Evolutionary conservation across 2,888 invertebrate species (phyloP).

Genomic region (Linnaemya vulpina): DNA sequence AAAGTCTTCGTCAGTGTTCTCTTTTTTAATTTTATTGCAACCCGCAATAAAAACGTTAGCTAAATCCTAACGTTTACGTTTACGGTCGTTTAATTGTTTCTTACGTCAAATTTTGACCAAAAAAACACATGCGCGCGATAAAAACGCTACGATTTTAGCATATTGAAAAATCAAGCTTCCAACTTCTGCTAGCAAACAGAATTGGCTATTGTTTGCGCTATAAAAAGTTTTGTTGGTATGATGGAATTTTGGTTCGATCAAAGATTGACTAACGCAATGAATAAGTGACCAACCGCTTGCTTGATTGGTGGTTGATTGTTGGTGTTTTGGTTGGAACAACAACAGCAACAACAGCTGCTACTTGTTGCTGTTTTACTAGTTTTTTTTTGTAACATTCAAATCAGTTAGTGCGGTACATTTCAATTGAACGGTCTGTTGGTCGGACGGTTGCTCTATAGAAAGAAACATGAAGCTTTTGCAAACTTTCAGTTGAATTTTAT

Average conservation of each 20-base stretch:
- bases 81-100: neutral
- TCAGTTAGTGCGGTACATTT: slow-evolving; percentile 61
- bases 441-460: neutral
- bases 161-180: slow-evolving; percentile 2
- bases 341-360: slow-evolving; percentile 67
- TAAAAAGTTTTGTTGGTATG: slow-evolving; percentile 9
- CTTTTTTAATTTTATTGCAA: too few species aligned
- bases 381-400: slow-evolving; percentile 30
- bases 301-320: slow-evolving; percentile 1
- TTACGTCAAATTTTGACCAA: neutral
- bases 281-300: neutral
- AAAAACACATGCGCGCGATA: neutral
- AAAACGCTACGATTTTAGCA: neutral
- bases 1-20: too few species aligned
- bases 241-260: slow-evolving; percentile 32
- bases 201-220: neutral
- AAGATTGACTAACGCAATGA: neutral
- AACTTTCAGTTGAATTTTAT: slow-evolving; percentile 4
- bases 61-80: neutral
- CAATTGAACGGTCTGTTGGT: slow-evolving; percentile 36
- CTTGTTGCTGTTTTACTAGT: slow-evolving; percentile 42
- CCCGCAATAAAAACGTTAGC: too few species aligned
- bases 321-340: slow-evolving; percentile 39
- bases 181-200: slow-evolving; percentile 17
- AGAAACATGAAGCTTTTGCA: neutral